Conservation (phyloP, 2,888 invertebrate genomes). For the Eristalinus sepulchralis region DNA sequence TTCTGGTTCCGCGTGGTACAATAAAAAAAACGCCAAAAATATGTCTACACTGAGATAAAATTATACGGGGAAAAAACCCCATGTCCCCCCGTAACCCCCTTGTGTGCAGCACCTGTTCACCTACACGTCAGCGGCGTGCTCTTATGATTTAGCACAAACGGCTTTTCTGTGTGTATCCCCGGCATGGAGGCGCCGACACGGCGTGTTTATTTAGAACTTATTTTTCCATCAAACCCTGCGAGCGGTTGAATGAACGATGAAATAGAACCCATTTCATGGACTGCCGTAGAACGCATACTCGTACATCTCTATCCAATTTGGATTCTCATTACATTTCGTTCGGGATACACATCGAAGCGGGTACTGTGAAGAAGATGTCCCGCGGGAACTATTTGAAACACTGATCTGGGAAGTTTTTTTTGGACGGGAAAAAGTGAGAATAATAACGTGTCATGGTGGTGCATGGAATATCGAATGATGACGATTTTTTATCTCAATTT, state of each 20-base stretch:
- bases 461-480: no score
- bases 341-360: constrained; percentile 20
- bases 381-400: neutral
- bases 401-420: neutral
- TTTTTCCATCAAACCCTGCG: constrained; percentile 42
- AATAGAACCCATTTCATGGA: constrained; percentile 8
- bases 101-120: constrained; percentile 42
- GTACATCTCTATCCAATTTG: constrained; percentile 7
- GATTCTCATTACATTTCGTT: constrained; percentile 31
- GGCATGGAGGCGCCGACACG: neutral
- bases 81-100: constrained; percentile 2
- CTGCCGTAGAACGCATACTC: constrained; percentile 24
- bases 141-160: constrained; percentile 1
- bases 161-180: constrained; percentile 6
- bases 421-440: no score
- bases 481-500: no score
- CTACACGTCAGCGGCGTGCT: neutral
- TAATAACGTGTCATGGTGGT: no score
- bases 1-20: constrained; percentile 9
- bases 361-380: neutral
- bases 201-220: constrained; percentile 27
- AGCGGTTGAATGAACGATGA: constrained; percentile 22
- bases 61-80: constrained; percentile 6
- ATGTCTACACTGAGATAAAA: neutral
- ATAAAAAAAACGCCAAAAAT: neutral